Evolutionary conservation across 1,140 invertebrate genomes (phyloP).

Genomic region (Palaemon carinicauda): DNA sequence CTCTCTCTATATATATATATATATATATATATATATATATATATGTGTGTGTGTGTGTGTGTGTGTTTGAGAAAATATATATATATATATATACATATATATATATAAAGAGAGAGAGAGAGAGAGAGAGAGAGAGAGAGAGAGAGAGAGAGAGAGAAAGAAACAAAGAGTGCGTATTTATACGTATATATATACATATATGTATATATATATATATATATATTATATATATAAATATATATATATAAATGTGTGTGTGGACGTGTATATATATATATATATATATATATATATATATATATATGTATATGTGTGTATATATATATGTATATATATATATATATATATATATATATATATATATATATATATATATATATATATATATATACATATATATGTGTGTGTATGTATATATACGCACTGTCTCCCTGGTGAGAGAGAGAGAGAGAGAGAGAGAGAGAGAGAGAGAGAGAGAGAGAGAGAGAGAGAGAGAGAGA

Average conservation of each 20-base stretch:
- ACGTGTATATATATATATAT: neutral
- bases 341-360: neutral
- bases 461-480: no score
- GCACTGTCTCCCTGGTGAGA: no score
- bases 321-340: neutral
- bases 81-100: constrained; percentile 1
- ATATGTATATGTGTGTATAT: neutral
- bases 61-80: no score
- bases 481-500: no score
- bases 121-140: no score
- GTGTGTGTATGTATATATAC: neutral
- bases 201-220: constrained; percentile 7
- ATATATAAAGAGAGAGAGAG: no score
- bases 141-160: no score
- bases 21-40: constrained; percentile 7
- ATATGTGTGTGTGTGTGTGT: no score
- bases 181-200: neutral
- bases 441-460: no score
- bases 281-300: neutral
- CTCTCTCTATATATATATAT: neutral
- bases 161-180: no score
- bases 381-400: constrained; percentile 9
- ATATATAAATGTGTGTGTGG: neutral
- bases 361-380: constrained; percentile 2
- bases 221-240: neutral